Evolutionary conservation across 2,113 vertebrate species (phyloP), one percentile per base, ranked within the genome.

Genomic region (Muscicapa adusta): DNA sequence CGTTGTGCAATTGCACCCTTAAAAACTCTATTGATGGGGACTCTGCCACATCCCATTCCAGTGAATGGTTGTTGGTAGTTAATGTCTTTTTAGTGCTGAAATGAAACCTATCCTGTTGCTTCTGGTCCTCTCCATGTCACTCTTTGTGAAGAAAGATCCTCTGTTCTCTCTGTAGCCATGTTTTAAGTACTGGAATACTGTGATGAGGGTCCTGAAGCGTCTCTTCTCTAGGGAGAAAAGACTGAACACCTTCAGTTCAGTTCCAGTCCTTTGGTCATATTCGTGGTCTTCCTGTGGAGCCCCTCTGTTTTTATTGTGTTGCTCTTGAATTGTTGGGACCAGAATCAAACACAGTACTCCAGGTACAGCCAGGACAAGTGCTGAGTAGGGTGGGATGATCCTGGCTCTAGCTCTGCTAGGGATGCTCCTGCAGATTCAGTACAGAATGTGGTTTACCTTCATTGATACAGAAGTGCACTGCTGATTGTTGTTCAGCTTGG

Each of bases 1-100:
- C 0, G 0, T 4, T 75, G 33, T 60, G 9, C 13, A 28, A 22
- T 6, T 1, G 0, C 36, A 51, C 15, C 29, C 73, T 33, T 19
- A 34, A 73, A 47, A 68, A 2, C 4, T 40, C 9, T 26, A 2
- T 20, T 36, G 38, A 18, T 36, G 43, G 8, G 19, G 8, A n/a
- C 24, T 50, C 22, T 80, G n/a, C 12, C 28, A n/a, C 6, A 22
- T 45, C 28, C 22, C 22, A 47, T 62, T 75, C 12, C 16, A 29
- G 18, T 20, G 57, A 67, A 72, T 18, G 12, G 7, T 14, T 72
- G 5, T 31, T 83, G 13, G 47, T 48, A 48, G 12, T 16, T 58
- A 60, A 40, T 14, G 4, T 54, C 28, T 31, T 61, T 72, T 45
- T 75, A 57, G 17, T 29, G 7, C 31, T 70, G 51, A 78, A 23